Evolutionary conservation across 2,113 vertebrate species (phyloP), one percentile per base, ranked within the genome.

Genomic region (Lipophrys pholis): DNA sequence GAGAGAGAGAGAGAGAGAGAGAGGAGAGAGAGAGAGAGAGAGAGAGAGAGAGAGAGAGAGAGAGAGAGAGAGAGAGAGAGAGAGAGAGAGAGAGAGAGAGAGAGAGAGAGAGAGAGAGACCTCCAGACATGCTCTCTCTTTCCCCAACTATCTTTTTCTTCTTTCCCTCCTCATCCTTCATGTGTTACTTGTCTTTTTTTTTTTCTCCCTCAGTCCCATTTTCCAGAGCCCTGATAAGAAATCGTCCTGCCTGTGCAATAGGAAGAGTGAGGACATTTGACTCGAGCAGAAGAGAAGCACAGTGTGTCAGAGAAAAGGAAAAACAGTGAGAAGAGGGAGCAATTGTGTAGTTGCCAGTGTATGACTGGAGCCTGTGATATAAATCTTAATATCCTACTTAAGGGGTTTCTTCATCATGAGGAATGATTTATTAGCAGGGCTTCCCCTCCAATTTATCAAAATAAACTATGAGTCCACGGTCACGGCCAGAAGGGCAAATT

Each of bases 381-480:
- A 88, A 92, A 93, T 93, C 91, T 94, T 90, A 90, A 93, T 91
- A 90, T 91, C 86, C 90, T 88, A 90, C 91, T 92, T 90, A 93
- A 90, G 83, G 83, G 76, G 80, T 90, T 90, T 93, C 87, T 91
- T 94, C 90, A 92, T 92, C 88, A 91, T 50, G 10, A 61, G 35
- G 59, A 14, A 68, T 90, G 91, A 91, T 92, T 93, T 92, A 93
- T 93, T 91, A 90, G 75, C 54, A 0, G 64, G 78, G 68, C 73
- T 87, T 83, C 74, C 86, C 80, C 73, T 76, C 69, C 87, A 82
- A 90, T 93, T 91, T 60, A 89, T 93, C 90, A 91, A 87, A 90
- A 92, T 93, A 90, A 91, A 84, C 85, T 67, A 87, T 78, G 77
- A 82, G 85, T 69, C 56, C 48, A 56, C 16, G 56, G 84, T 61